Conservation (phyloP, 2,113 vertebrate species). For the Brevimyrus niger region DNA sequence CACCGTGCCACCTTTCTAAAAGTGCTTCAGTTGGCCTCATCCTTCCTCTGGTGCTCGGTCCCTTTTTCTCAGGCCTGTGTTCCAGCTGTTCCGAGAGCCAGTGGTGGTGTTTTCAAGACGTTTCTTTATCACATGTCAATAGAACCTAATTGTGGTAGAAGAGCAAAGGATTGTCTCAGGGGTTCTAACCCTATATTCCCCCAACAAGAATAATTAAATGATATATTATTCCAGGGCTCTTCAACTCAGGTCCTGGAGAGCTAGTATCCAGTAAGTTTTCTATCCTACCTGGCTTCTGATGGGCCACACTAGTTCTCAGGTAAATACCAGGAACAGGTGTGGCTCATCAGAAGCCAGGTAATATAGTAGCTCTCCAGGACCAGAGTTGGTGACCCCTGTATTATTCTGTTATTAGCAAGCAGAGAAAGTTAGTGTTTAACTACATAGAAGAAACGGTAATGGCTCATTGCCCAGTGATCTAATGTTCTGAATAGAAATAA, state of each 20-base stretch:
- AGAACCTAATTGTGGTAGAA: background rate
- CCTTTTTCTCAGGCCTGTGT: background rate
- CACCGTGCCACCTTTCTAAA: background rate
- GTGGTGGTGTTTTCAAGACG: background rate
- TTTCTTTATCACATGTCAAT: background rate
- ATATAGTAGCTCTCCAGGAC: too few species aligned
- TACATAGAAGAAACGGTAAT: background rate
- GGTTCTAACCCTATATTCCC: background rate
- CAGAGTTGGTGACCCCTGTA: too few species aligned
- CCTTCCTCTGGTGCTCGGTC: background rate
- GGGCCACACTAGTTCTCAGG: too few species aligned
- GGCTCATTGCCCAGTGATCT: background rate
- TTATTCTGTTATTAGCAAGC: background rate
- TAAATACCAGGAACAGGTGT: too few species aligned
- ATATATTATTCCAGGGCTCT: background rate
- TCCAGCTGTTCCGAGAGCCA: background rate
- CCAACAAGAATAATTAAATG: too few species aligned
- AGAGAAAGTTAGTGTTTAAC: background rate
- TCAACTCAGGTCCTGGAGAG: too few species aligned
- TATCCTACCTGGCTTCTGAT: too few species aligned
- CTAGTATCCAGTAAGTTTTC: too few species aligned
- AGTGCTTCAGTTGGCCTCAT: background rate
- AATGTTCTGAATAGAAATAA: constrained; percentile 3
- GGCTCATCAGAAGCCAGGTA: too few species aligned
- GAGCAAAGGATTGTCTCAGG: background rate